Percentiles rank a stretch among this genome's conserved stretches.
These are phyloP conservation scores for Pristionchus maxplancki DNA, from an alignment of 2,888 invertebrate species.

Conservation along the genomic window DNA sequence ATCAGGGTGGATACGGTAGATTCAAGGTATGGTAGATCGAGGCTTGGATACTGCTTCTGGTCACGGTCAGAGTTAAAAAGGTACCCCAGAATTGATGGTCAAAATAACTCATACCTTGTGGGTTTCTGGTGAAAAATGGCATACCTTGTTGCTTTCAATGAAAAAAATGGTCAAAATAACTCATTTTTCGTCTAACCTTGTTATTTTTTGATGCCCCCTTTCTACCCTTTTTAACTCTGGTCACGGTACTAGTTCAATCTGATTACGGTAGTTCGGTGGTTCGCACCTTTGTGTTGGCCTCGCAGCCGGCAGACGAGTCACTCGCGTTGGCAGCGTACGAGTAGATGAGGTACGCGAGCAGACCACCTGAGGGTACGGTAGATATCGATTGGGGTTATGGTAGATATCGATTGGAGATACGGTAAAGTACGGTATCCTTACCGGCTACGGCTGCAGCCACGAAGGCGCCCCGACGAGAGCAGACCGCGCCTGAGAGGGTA, in stretches of 20 bases:
- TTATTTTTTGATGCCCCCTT: too few species aligned
- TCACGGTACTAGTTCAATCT: too few species aligned
- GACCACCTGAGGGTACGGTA: not conserved
- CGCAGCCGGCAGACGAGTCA: not conserved
- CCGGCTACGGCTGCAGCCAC: not conserved
- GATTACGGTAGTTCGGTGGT: not conserved
- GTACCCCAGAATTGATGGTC: too few species aligned
- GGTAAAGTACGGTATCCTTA: not conserved
- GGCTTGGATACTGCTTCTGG: not conserved
- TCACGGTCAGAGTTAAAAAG: too few species aligned
- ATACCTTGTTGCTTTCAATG: too few species aligned
- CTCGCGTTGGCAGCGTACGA: not conserved
- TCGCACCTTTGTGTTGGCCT: not conserved
- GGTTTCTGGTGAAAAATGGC: too few species aligned
- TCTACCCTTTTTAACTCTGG: too few species aligned
- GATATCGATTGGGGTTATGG: not conserved
- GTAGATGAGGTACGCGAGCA: slow-evolving; percentile 2
- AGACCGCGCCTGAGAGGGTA: not conserved
- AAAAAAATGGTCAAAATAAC: too few species aligned
- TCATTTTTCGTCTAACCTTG: too few species aligned
- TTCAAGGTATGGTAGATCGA: not conserved
- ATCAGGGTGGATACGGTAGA: not conserved
- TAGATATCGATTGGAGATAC: not conserved
- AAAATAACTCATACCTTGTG: too few species aligned
- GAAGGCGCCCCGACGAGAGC: not conserved